Conservation (phyloP, 2,888 invertebrate species). For the Anthophora plumipes region DNA sequence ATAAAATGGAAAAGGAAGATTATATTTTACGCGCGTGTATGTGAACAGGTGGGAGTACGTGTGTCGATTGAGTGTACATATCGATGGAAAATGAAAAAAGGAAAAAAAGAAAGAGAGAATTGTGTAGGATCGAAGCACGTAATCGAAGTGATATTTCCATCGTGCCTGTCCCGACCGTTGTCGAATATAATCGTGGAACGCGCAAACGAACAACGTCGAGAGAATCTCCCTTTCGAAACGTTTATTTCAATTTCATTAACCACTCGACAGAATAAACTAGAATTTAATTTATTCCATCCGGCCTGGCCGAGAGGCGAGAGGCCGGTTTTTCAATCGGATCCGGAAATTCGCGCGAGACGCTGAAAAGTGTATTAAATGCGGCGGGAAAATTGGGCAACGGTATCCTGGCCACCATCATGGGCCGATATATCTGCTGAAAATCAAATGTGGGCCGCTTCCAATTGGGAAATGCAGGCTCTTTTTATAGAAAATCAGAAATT, state of each 20-base stretch:
- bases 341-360: slow-evolving; percentile 8
- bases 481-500: too few relatives aligned
- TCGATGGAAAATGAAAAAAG: not conserved
- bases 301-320: not conserved
- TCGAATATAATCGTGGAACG: slow-evolving; percentile 1
- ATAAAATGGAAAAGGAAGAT: not conserved
- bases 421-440: slow-evolving; percentile 18
- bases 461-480: too few relatives aligned
- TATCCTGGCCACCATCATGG: not conserved
- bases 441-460: too few relatives aligned
- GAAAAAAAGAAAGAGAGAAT: not conserved
- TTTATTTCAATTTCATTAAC: slow-evolving; percentile 60
- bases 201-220: not conserved
- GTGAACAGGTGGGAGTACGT: not conserved
- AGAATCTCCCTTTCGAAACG: slow-evolving; percentile 12
- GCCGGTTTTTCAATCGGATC: slow-evolving; percentile 11
- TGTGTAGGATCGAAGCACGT: not conserved
- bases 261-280: slow-evolving; percentile 47
- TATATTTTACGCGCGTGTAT: not conserved
- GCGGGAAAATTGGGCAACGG: not conserved
- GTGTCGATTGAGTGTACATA: not conserved
- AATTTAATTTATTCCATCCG: slow-evolving; percentile 49
- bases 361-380: slow-evolving; percentile 34
- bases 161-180: slow-evolving; percentile 1
- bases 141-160: slow-evolving; percentile 29